Base-by-base conservation (phyloP, 2,888 invertebrate species). In the Trichopria drosophilae region DNA sequence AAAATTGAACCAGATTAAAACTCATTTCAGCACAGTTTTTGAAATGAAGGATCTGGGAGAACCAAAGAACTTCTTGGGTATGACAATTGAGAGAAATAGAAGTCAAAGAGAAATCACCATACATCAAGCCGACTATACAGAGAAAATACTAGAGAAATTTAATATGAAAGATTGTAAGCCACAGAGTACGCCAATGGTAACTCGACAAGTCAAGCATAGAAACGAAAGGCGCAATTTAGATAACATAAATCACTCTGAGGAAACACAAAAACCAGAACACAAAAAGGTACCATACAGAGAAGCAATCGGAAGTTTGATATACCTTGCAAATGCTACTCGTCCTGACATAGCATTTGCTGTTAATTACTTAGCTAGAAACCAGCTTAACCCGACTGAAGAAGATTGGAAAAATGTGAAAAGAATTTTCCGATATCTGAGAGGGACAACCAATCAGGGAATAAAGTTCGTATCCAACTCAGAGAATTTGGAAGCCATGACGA, bases 41-140 rank as follows among this genome's bases (percentile, higher is more conserved):
- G 50, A 63, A 32, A 61, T 61, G 58, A 59, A 51, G 34, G 52
- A 56, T 31, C 20, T 62, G 3, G 62, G 60, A 16, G 58, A 57
- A 51, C 55, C 62, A 2, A 52, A 45, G 35, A 48, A 42, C 15
- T 59, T 58, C 36, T 39, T 59, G 10, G 60, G 55, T 26, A 61
- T 60, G 45, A 51, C 44, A 19, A 57, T 64, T 18, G 20, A 39
- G 24, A 53, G 60, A 57, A 26, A 55, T 26, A 55, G 53, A 51
- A 34, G 32, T 43, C 41, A 53, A 16, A 31, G 32, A 24, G 23
- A 13, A 16, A 55, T 60, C 39, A 35, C 35, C 16, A 50, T 57
- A 16, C 40, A 44, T 23, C 53, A 63, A 45, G 47, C 41, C 9
- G 41, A 40, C 2, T 58, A 59, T 20, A 49, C 40, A 36, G 50